A percentile compares a stretch with the other conserved stretches of the same genome.
phyloP scores from a whole-genome alignment of 1,140 invertebrate genomes.

The Aphis gossypii region DNA sequence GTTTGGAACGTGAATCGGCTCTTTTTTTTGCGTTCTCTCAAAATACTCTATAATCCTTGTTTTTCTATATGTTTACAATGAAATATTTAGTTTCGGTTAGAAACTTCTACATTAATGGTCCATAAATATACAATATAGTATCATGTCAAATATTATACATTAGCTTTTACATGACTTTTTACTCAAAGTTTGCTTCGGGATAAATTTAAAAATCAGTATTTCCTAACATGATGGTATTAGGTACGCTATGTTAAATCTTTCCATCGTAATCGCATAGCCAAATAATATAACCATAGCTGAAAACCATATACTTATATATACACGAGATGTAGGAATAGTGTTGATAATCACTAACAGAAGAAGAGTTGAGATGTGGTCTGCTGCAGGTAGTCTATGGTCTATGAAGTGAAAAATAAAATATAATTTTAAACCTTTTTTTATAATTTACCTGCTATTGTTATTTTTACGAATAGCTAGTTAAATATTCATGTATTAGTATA shows the following conservation, averaged over 20 bases:
- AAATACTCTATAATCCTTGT: background rate
- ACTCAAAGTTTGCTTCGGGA: background rate
- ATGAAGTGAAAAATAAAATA: background rate
- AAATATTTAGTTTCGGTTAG: background rate
- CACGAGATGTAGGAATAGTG: background rate
- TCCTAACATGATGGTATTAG: too few species aligned
- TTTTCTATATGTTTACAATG: background rate
- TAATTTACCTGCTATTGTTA: background rate
- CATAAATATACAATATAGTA: background rate
- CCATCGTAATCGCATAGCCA: background rate
- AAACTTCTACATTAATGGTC: background rate
- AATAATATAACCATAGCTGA: background rate
- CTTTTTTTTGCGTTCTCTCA: background rate
- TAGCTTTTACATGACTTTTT: background rate
- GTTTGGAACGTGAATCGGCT: background rate
- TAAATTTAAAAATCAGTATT: background rate
- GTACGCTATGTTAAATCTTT: background rate
- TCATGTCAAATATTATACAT: background rate
- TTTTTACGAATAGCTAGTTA: background rate
- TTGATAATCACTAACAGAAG: background rate
- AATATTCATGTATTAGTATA: background rate
- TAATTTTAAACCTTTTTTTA: background rate
- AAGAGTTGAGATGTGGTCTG: background rate
- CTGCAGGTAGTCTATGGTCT: background rate
- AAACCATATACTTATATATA: background rate